These are phyloP conservation scores for Pachycephus smyrnensis DNA, from an alignment of 2,888 invertebrate genomes.

Conservation along the genomic window DNA sequence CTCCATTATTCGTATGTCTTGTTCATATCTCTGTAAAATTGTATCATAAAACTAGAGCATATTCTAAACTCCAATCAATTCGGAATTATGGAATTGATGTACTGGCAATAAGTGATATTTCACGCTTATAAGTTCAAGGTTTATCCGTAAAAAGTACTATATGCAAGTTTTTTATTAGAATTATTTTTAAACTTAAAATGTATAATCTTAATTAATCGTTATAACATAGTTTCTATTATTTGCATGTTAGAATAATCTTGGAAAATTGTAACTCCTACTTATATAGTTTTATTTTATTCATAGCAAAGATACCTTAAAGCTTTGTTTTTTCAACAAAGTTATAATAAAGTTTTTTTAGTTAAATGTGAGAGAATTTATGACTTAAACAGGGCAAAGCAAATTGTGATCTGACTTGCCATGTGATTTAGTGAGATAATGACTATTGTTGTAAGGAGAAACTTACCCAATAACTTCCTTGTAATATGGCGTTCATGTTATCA, in stretches of 20 bases:
- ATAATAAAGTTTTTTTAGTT: background rate
- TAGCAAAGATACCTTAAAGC: no score
- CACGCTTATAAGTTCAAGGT: background rate
- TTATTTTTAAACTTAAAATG: background rate
- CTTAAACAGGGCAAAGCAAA: background rate
- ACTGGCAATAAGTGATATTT: no score
- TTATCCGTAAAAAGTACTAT: background rate
- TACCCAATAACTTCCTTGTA: background rate
- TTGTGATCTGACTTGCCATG: background rate
- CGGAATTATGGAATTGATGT: no score
- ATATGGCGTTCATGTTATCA: background rate
- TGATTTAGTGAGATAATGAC: background rate
- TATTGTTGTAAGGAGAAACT: background rate
- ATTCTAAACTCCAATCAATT: background rate
- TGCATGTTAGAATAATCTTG: background rate
- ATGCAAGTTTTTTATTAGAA: background rate
- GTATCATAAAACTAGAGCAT: background rate
- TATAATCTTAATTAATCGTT: no score
- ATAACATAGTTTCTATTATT: background rate
- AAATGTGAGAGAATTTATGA: background rate
- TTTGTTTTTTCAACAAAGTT: background rate
- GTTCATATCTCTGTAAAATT: background rate
- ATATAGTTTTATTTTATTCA: no score
- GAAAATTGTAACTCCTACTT: background rate
- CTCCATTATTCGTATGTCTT: background rate